A percentile compares a stretch with the other conserved stretches of the same genome.
phyloP scores from a whole-genome alignment of 2,797 vertebrate genomes.

The Sebastes reedi region DNA sequence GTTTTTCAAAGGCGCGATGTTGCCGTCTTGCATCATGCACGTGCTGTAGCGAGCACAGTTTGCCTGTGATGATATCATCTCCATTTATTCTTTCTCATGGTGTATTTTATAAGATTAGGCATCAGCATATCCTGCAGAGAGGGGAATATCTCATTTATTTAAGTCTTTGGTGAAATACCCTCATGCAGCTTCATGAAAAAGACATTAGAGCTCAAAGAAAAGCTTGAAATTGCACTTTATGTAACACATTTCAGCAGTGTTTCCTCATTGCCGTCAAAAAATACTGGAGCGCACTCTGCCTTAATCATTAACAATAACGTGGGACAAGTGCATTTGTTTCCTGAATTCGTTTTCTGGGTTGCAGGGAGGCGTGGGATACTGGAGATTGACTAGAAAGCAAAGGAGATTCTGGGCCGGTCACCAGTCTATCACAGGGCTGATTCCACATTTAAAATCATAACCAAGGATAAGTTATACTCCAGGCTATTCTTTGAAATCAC shows the following conservation, averaged over 20 bases:
- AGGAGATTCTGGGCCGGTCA: background rate
- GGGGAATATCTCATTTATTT: slow-evolving; percentile 21
- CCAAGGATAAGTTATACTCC: background rate
- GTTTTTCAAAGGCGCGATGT: background rate
- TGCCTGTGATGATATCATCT: slow-evolving; percentile 50
- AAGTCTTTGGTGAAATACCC: slow-evolving; percentile 8
- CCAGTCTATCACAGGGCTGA: background rate
- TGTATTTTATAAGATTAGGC: slow-evolving; percentile 20
- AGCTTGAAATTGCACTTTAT: slow-evolving; percentile 27
- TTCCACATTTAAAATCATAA: background rate
- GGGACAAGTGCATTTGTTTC: background rate
- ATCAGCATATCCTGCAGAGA: background rate
- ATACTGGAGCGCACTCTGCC: background rate
- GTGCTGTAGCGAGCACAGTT: slow-evolving; percentile 1
- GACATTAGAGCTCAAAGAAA: slow-evolving; percentile 22
- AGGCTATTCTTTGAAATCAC: background rate
- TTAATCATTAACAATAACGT: background rate
- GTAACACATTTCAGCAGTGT: slow-evolving; percentile 25
- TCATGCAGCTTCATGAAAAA: slow-evolving; percentile 18
- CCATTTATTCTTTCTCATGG: slow-evolving; percentile 17
- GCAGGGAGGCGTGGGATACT: background rate
- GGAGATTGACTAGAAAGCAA: background rate
- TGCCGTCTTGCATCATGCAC: slow-evolving; percentile 50
- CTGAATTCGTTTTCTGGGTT: background rate
- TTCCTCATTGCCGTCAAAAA: slow-evolving; percentile 4